These are phyloP conservation scores for Serrognathus titanus DNA, from an alignment of 2,888 invertebrate genomes.

Conservation along the genomic window DNA sequence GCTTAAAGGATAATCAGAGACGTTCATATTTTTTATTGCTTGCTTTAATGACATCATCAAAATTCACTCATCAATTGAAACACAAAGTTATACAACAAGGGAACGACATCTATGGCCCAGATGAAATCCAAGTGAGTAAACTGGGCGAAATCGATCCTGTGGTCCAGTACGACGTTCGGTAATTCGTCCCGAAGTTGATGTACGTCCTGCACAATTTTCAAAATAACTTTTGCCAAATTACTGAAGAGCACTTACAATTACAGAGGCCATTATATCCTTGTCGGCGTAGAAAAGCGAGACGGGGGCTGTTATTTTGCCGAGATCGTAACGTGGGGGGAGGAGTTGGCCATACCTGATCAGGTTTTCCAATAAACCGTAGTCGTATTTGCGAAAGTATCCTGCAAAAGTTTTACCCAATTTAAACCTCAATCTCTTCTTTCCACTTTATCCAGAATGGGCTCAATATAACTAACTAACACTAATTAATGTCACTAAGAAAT, in stretches of 20 bases:
- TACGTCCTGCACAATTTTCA: slow-evolving; percentile 49
- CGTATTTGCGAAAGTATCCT: slow-evolving; percentile 43
- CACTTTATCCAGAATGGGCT: not conserved
- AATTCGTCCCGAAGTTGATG: slow-evolving; percentile 52
- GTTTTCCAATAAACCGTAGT: slow-evolving; percentile 49
- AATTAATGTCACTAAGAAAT: no score
- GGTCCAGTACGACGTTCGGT: slow-evolving; percentile 39
- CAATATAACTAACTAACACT: no score
- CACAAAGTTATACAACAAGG: slow-evolving; percentile 22
- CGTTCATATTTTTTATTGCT: not conserved
- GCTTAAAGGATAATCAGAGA: no score
- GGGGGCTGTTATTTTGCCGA: slow-evolving; percentile 53
- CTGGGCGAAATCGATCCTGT: slow-evolving; percentile 31
- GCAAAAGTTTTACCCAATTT: no score
- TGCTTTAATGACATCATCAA: no score
- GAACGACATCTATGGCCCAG: slow-evolving; percentile 48
- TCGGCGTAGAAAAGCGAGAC: slow-evolving; percentile 56
- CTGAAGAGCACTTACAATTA: slow-evolving; percentile 1
- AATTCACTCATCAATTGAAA: no score
- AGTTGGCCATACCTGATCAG: slow-evolving; percentile 49
- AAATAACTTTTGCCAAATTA: not conserved
- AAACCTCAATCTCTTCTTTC: not conserved
- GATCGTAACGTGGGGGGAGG: slow-evolving; percentile 54
- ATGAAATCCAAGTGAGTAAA: slow-evolving; percentile 55
- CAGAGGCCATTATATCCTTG: slow-evolving; percentile 64